Evolutionary conservation across 2,888 invertebrate species (phyloP).

Genomic region (Plagodis pulveraria): DNA sequence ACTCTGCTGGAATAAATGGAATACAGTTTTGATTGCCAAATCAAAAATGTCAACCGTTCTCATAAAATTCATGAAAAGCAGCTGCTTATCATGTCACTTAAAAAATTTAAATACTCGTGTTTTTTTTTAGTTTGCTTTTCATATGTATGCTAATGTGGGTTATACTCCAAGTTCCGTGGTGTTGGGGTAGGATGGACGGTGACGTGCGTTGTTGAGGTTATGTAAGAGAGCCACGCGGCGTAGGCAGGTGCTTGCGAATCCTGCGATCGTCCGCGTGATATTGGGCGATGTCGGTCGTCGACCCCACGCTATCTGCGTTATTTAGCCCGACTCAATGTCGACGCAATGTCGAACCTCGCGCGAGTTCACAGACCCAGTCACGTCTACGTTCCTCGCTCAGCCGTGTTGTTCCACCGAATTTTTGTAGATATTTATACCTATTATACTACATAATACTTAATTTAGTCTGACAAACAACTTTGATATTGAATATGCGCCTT

Average conservation of each 20-base stretch:
- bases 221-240: slow-evolving; percentile 60
- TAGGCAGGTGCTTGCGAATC: slow-evolving; percentile 67
- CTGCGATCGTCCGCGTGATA: slow-evolving; percentile 76
- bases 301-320: slow-evolving; percentile 81
- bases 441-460: not conserved
- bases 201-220: slow-evolving; percentile 42
- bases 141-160: slow-evolving; percentile 21
- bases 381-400: slow-evolving; percentile 66
- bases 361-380: slow-evolving; percentile 77
- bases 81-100: not conserved
- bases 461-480: not conserved
- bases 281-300: slow-evolving; percentile 81
- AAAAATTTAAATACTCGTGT: not conserved
- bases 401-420: slow-evolving; percentile 68
- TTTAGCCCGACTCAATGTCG: slow-evolving; percentile 81
- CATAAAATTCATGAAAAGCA: slow-evolving; percentile 11
- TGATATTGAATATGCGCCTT: no score
- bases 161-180: slow-evolving; percentile 35
- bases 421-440: slow-evolving; percentile 50
- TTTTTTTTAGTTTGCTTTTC: not conserved
- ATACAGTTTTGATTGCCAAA: no score
- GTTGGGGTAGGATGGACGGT: slow-evolving; percentile 64
- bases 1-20: no score
- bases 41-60: no score
- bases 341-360: slow-evolving; percentile 78